phyloP scores from a whole-genome alignment of 1,140 invertebrate species.

The Pomacea maculata region DNA sequence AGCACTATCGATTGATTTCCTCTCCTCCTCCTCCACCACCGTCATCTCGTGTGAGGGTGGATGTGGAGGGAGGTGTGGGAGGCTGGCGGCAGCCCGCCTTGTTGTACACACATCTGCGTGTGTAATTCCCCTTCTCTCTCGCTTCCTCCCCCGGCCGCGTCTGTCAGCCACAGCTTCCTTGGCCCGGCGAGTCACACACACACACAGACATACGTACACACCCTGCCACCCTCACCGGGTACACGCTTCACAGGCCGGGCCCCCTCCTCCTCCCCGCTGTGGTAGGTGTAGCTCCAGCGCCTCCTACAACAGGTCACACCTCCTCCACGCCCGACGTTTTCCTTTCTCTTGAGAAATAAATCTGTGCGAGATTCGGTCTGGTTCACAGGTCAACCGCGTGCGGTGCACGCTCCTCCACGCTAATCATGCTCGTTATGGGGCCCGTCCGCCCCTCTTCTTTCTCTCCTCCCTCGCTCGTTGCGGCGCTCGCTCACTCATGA shows the following conservation, averaged over 20 bases:
- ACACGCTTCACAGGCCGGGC: background rate
- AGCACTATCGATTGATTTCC: constrained; percentile 15
- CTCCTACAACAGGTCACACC: constrained; percentile 16
- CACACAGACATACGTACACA: background rate
- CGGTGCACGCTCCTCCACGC: constrained; percentile 25
- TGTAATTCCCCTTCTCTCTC: background rate
- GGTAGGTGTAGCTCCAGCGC: constrained; percentile 11
- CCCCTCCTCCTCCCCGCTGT: background rate
- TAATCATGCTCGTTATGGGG: background rate
- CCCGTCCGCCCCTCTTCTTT: constrained; percentile 5
- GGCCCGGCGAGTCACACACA: background rate
- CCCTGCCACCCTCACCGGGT: background rate
- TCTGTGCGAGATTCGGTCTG: constrained; percentile 22
- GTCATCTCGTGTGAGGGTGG: background rate
- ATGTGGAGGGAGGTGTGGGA: background rate
- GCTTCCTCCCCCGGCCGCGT: background rate
- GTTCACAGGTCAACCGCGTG: constrained; percentile 36
- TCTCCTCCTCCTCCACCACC: background rate
- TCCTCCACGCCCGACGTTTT: constrained; percentile 15
- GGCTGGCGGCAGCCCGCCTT: constrained; percentile 1
- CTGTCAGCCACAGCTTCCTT: background rate
- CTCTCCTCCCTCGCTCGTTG: constrained; percentile 3
- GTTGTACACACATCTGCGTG: constrained; percentile 12
- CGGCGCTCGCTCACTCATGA: constrained; percentile 19
- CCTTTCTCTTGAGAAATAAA: constrained; percentile 28